Base-by-base conservation (phyloP, 2,113 vertebrate genomes). In the Macrotus californicus region DNA sequence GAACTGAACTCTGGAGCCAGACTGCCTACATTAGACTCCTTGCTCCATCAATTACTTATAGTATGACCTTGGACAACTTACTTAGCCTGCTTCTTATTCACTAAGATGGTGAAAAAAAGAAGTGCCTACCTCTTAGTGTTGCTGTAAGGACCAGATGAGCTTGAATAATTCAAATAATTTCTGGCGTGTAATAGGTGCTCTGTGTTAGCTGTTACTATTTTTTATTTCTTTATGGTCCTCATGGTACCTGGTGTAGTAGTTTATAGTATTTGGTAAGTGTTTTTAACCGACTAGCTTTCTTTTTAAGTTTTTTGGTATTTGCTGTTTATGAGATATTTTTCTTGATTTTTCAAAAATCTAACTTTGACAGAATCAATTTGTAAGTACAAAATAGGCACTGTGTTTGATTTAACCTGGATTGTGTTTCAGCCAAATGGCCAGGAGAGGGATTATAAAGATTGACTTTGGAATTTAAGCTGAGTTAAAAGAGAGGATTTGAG, bases 281-380 rank as follows among this genome's bases (percentile, higher is more conserved):
- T 89, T 15, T 46, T 87, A 48, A 87, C 50, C 82, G 26, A 26
- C 39, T 90, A 59, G 31, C 34, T 69, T 87, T 66, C 31, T 50
- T 92, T 91, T 93, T 70, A 82, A 43, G 29, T 83, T 16, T 70
- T 79, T 92, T 75, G 61, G 19, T 66, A n/a, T 83, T 86, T 89
- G 29, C 82, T 86, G 3, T 50, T 81, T 85, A 50, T 79, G 36
- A 72, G 4, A 26, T 43, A 22, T 59, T 92, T 94, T 82, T 43
- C 12, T 66, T 64, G 22, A 61, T 76, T 79, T 92, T 75, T 76
- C 21, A 16, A 89, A 96, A 91, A 61, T 69, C 22, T n/a, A 36
- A 36, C 81, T 66, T 89, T 64, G 59, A 82, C 13, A 93, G n/a
- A 67, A 13, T 77, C 10, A 77, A n/a, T 34, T 50, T 73, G 10